Evolutionary conservation across 2,888 invertebrate genomes (phyloP), one percentile per base, ranked within the genome.

Genomic region (Mesochorus sp.): DNA sequence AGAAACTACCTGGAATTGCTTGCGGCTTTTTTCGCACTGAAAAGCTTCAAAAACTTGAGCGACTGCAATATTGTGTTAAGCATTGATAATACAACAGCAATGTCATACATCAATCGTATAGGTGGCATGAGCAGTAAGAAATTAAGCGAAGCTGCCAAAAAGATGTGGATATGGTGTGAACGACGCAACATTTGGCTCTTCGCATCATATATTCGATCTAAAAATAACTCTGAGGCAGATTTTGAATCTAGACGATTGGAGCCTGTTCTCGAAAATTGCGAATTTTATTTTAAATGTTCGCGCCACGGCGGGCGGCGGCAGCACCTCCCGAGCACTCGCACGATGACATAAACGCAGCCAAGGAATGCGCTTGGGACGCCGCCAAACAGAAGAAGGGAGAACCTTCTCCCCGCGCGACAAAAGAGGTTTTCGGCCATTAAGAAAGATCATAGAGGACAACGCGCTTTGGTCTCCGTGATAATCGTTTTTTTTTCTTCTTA

Each of bases 41-140:
- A 76, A 51, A 62, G 74, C 6, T 81, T 74, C 21, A 57, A 73
- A 6, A 42, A 55, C 31, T 14, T 75, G 0, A 37, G n/a, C 26
- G 26, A 72, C 53, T 78, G 47, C 24, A 47, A 76, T 42, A 47
- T 80, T 0, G 51, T 76, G 4, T 21, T 73, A 21, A 55, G 73
- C 14, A 76, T 78, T n/a, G 71, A 76, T 42, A 73, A 81, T 14
- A 76, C 76, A 6, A 74, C 78, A 1, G 73, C 82, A 1, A 80
- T 79, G n/a, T 26, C 79, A 0, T 80, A 79, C 39, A 62, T 82
- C 5, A 82, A 80, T 19, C 66, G 68, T 0, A 82, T 80, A 77
- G 75, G 80, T 1, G 79, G 72, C 4, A 61, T 70, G 47, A 37
- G 37, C 14, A 72, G 53, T 21, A 14, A 24, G 6, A 28, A 24